Percentiles rank a stretch among this genome's conserved stretches.
Conservation (phyloP, 1,140 invertebrate genomes). For the Calliopsis andreniformis region DNA sequence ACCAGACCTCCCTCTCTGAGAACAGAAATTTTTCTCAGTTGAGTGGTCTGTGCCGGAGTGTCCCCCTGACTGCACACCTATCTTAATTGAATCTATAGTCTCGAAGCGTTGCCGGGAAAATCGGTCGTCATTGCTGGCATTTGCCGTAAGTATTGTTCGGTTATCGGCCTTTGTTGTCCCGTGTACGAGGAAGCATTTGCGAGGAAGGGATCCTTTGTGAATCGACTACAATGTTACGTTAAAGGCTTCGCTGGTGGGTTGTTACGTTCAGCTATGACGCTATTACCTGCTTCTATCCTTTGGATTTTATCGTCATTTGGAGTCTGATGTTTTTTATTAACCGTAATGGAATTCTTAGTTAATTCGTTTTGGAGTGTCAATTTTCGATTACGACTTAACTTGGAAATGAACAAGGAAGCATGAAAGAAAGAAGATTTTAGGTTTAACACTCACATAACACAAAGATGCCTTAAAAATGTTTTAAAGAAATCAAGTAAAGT, state of each 20-base stretch:
- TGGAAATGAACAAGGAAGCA: no score
- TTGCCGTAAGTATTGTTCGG: conserved; percentile 33
- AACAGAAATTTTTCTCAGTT: conserved; percentile 51
- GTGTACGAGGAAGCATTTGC: conserved; percentile 4
- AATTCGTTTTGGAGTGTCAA: no score
- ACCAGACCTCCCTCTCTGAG: conserved; percentile 72
- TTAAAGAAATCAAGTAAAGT: no score
- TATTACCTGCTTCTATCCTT: background rate
- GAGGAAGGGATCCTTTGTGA: background rate
- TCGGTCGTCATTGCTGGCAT: conserved; percentile 19
- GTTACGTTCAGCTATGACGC: background rate
- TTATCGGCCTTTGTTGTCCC: conserved; percentile 35
- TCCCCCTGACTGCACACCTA: conserved; percentile 1
- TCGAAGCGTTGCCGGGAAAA: conserved; percentile 18
- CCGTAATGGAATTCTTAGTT: no score
- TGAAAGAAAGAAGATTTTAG: no score
- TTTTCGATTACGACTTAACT: no score
- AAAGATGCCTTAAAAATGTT: no score
- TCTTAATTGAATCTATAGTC: conserved; percentile 51
- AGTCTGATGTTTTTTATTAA: no score
- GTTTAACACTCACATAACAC: no score
- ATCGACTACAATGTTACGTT: background rate
- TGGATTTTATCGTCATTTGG: no score
- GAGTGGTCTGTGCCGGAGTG: background rate
- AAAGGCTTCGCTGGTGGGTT: background rate